Evolutionary conservation across 1,140 invertebrate species (phyloP).

Genomic region (Drosophila busckii): DNA sequence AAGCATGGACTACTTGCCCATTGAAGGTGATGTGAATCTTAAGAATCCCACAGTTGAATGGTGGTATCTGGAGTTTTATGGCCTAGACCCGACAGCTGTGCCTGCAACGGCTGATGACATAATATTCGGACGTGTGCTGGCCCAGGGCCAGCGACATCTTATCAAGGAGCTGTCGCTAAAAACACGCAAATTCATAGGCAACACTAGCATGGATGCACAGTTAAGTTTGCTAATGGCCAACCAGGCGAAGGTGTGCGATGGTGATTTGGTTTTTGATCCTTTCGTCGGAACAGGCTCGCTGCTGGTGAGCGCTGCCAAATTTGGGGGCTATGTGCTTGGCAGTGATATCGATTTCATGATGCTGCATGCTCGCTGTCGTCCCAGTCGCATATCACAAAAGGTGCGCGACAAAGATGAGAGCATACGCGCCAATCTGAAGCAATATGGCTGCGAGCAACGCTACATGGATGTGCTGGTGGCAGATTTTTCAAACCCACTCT

Average conservation of each 20-base stretch:
- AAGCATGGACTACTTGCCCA: constrained; percentile 89
- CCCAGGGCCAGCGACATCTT: constrained; percentile 88
- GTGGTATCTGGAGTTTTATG: constrained; percentile 93
- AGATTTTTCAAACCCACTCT: constrained; percentile 91
- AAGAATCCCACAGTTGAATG: constrained; percentile 90
- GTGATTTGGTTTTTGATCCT: constrained; percentile 92
- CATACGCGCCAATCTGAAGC: constrained; percentile 90
- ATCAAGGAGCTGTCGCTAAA: constrained; percentile 91
- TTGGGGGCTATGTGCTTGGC: constrained; percentile 93
- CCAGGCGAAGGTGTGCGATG: constrained; percentile 87
- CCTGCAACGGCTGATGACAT: constrained; percentile 86
- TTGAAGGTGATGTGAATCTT: constrained; percentile 89
- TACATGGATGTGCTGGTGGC: constrained; percentile 94
- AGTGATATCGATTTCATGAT: constrained; percentile 96
- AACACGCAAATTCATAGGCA: constrained; percentile 95
- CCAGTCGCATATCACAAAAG: constrained; percentile 88
- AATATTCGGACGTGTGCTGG: constrained; percentile 91
- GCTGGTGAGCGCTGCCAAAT: constrained; percentile 93
- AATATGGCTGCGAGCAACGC: constrained; percentile 87
- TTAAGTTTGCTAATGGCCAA: constrained; percentile 96
- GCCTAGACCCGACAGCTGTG: constrained; percentile 85
- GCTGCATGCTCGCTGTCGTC: constrained; percentile 91
- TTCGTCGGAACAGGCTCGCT: constrained; percentile 97
- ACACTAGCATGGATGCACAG: constrained; percentile 98
- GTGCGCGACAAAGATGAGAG: constrained; percentile 91